Evolutionary conservation across 2,113 vertebrate species (phyloP).

Genomic region (Naja naja): DNA sequence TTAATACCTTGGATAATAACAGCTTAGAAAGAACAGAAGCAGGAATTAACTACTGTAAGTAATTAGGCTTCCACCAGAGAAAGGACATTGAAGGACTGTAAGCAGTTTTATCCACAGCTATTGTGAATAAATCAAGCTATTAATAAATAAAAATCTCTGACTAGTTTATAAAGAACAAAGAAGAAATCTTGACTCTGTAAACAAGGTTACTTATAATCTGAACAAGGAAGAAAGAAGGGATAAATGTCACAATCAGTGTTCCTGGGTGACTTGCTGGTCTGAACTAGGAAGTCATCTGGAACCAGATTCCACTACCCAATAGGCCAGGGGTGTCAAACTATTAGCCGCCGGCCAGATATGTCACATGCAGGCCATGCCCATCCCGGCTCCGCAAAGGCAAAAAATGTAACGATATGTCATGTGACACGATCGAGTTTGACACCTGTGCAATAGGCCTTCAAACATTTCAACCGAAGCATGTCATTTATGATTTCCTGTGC

Average conservation of each 20-base stretch:
- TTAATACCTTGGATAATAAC: neutral
- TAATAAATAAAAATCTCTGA: neutral
- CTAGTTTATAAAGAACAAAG: neutral
- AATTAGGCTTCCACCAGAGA: neutral
- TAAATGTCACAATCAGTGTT: neutral
- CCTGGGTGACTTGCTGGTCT: neutral
- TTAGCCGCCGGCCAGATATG: too few relatives aligned
- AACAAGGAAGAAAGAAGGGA: neutral
- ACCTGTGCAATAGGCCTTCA: neutral
- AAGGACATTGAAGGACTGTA: neutral
- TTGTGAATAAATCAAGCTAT: neutral
- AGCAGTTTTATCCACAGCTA: neutral
- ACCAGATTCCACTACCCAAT: neutral
- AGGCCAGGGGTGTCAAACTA: neutral
- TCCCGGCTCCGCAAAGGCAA: fast-evolving
- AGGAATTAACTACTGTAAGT: neutral
- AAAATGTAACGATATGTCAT: too few relatives aligned
- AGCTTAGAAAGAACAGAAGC: neutral
- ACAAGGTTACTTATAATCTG: neutral
- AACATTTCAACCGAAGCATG: neutral
- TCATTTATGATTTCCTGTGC: neutral
- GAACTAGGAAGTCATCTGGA: neutral
- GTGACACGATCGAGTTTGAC: too few relatives aligned
- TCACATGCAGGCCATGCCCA: too few relatives aligned
- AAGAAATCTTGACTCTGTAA: neutral